Percentiles rank a stretch among this genome's conserved stretches.
These are phyloP conservation scores for Calyptomena viridis DNA, from an alignment of 2,113 vertebrate species.

Conservation along the genomic window DNA sequence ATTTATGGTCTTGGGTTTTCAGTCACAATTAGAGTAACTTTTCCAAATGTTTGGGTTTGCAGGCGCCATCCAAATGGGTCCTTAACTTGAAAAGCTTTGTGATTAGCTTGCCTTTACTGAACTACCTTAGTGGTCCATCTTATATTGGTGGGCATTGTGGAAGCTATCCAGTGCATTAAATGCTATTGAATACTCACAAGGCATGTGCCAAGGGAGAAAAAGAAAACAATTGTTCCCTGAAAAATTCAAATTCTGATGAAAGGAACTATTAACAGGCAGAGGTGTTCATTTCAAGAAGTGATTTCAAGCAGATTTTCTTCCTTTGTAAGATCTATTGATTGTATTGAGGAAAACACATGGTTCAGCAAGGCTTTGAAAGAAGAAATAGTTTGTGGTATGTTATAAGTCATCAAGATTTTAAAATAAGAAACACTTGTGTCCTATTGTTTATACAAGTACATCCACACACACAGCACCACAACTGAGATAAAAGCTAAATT, in stretches of 20 bases:
- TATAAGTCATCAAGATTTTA: conserved; percentile 42
- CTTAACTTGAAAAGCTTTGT: conserved; percentile 33
- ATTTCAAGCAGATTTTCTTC: neutral
- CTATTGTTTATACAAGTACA: conserved; percentile 35
- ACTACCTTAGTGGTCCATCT: conserved; percentile 29
- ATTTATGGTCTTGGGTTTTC: conserved; percentile 61
- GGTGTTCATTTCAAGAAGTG: neutral
- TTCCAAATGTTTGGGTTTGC: conserved; percentile 54
- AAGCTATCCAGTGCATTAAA: neutral
- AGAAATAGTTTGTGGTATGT: neutral
- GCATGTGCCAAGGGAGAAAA: neutral
- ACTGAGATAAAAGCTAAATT: conserved; percentile 12
- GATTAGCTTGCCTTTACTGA: neutral
- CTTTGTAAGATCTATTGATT: neutral
- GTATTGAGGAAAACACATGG: neutral
- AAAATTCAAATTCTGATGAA: neutral
- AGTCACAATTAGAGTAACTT: conserved; percentile 55
- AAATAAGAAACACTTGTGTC: conserved; percentile 41
- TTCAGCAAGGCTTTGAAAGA: neutral
- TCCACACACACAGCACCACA: neutral
- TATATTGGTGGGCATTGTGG: neutral
- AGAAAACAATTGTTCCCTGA: neutral
- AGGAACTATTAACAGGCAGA: neutral
- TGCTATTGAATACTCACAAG: neutral
- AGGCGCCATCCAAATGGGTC: conserved; percentile 15